These are phyloP conservation scores for Rhodophaea formosa DNA, from an alignment of 2,888 invertebrate species.

Conservation along the genomic window DNA sequence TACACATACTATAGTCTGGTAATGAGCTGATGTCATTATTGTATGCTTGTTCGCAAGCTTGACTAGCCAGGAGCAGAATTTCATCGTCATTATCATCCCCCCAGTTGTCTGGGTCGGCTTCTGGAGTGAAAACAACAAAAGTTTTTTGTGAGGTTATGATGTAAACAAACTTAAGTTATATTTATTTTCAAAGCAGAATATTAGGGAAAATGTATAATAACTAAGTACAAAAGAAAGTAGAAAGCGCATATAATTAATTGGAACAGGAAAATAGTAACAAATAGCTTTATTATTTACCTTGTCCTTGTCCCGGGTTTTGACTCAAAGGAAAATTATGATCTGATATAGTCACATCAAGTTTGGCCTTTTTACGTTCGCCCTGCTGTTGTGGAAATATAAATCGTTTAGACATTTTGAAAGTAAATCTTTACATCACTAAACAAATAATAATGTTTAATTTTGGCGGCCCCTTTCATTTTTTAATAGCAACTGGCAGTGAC, in stretches of 20 bases:
- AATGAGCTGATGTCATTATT: slow-evolving; percentile 45
- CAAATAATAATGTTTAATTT: slow-evolving; percentile 28
- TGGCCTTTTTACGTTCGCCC: slow-evolving; percentile 66
- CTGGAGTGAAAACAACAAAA: slow-evolving; percentile 28
- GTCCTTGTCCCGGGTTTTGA: slow-evolving; percentile 49
- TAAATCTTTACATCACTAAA: neutral
- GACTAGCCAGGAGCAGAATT: slow-evolving; percentile 70
- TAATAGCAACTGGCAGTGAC: slow-evolving; percentile 8
- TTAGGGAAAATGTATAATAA: neutral
- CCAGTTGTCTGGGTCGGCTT: slow-evolving; percentile 53
- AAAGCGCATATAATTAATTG: neutral
- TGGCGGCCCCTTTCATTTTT: slow-evolving; percentile 31
- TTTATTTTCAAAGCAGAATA: slow-evolving; percentile 41
- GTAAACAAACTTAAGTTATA: slow-evolving; percentile 29
- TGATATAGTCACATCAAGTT: slow-evolving; percentile 62
- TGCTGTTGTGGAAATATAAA: slow-evolving; percentile 53
- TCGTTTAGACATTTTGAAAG: slow-evolving; percentile 63
- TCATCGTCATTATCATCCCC: slow-evolving; percentile 75
- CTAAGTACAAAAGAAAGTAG: no score
- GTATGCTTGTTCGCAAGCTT: slow-evolving; percentile 68
- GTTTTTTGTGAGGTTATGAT: slow-evolving; percentile 17
- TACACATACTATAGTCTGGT: slow-evolving; percentile 63
- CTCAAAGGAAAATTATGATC: slow-evolving; percentile 74
- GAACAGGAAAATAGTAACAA: neutral
- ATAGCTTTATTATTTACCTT: neutral